Conservation (phyloP, 2,888 invertebrate species). For the Phragmatobia fuliginosa region DNA sequence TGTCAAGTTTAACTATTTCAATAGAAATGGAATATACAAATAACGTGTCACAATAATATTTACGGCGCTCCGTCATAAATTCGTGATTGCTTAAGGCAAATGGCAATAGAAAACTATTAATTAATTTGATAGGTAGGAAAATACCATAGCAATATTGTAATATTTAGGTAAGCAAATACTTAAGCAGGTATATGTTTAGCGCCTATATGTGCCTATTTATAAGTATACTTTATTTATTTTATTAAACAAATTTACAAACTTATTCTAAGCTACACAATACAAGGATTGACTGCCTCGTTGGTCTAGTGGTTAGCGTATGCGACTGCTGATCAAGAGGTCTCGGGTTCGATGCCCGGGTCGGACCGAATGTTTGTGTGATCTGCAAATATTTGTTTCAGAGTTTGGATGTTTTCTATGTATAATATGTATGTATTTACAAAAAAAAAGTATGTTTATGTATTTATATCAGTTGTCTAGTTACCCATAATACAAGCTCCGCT, state of each 20-base stretch:
- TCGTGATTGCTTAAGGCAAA: slow-evolving; percentile 49
- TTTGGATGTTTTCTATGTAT: too few species aligned
- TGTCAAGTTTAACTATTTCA: slow-evolving; percentile 8
- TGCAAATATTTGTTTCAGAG: too few species aligned
- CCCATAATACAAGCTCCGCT: too few species aligned
- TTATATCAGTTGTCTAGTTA: too few species aligned
- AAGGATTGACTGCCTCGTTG: background rate
- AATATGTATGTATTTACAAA: too few species aligned
- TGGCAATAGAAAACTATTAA: slow-evolving; percentile 39
- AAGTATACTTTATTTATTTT: background rate
- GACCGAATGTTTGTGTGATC: too few species aligned
- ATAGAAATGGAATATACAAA: slow-evolving; percentile 17
- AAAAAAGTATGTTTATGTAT: too few species aligned
- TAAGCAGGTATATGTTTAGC: background rate
- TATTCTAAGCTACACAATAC: background rate
- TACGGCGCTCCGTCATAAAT: slow-evolving; percentile 30
- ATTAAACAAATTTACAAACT: background rate
- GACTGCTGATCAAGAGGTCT: too few species aligned
- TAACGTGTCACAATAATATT: slow-evolving; percentile 21
- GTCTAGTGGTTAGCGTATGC: too few species aligned
- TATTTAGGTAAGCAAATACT: background rate
- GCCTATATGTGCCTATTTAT: background rate
- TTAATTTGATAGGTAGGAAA: slow-evolving; percentile 41
- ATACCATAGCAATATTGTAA: slow-evolving; percentile 24
- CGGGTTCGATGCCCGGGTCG: too few species aligned